phyloP scores from a whole-genome alignment of 2,888 invertebrate genomes.

The Opisthograptis luteolata region DNA sequence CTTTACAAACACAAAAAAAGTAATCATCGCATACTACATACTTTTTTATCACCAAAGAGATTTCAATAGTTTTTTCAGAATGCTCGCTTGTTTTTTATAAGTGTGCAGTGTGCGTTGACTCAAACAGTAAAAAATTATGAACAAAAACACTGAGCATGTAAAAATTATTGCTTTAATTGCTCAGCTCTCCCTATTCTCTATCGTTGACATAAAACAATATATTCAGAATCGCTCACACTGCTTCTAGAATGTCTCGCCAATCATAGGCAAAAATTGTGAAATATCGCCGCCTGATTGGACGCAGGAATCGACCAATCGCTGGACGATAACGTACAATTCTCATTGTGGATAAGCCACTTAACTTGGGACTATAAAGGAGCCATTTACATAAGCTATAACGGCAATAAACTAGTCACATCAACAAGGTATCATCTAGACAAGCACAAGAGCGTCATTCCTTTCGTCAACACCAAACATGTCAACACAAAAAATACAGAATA shows the following conservation, averaged over 20 bases:
- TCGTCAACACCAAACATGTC: neutral
- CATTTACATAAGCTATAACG: no score
- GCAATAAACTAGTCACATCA: no score
- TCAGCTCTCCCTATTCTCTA: constrained; percentile 22
- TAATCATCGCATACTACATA: constrained; percentile 20
- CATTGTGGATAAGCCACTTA: no score
- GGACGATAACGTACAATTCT: no score
- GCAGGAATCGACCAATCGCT: no score
- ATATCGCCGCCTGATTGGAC: no score
- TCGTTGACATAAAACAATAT: constrained; percentile 12
- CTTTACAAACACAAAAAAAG: constrained; percentile 24
- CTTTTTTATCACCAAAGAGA: neutral
- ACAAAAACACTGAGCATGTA: constrained; percentile 19
- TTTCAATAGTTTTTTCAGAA: neutral
- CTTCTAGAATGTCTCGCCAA: no score
- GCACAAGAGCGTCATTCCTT: no score
- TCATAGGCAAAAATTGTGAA: no score
- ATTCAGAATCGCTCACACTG: neutral
- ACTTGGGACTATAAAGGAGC: no score
- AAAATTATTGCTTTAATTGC: constrained; percentile 27
- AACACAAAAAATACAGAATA: constrained; percentile 8
- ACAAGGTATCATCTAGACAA: neutral
- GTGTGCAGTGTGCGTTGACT: constrained; percentile 20
- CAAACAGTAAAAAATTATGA: constrained; percentile 16
- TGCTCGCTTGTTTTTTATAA: neutral